Base-by-base conservation (phyloP, 2,797 vertebrate genomes). In the Antennarius maculatus region DNA sequence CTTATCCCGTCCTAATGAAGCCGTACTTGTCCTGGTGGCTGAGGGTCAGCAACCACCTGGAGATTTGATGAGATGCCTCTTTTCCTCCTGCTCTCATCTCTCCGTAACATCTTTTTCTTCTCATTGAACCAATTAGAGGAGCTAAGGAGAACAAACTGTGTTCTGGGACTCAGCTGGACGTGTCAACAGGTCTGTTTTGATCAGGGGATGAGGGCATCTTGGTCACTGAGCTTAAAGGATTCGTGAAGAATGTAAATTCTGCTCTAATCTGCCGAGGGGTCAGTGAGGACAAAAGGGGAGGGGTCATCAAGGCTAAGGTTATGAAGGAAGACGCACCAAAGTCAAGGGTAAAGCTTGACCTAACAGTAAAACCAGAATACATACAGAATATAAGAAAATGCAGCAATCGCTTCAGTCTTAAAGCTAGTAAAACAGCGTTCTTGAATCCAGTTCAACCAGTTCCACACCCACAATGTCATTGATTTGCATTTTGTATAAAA, bases 101-200 rank as follows among this genome's bases (percentile, higher is more conserved):
- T 69, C 52, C 10, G 31, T 34, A 5, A 11, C 72, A 77, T 71
- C 69, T 52, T 80, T 51, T 59, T 83, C 65, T 17, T 66, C 74
- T 76, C 71, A 59, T 17, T 4, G 7, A 53, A 66, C 76, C 78
- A 89, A 90, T 89, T 83, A 87, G 76, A 79, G 47, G n/a, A 65
- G 58, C 51, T 13, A 52, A 66, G 52, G 69, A 69, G 69, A 54
- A 68, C 71, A 59, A 54, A 53, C 52, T 17, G 77, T 7, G 77
- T 84, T 50, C 78, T 81, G 87, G 85, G 88, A 75, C 70, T 71
- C 51, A 37, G 55, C 79, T 43, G 63, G 79, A 89, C 62, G 86
- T 92, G 91, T 92, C 90, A 92, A 89, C 90, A 88, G 82, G 76
- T 82, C 74, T 92, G 91, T 92, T 92, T 89, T 92, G 88, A 92